Evolutionary conservation across 35 echinoderm and acorn worm species (phyloP), one percentile per base, ranked within the genome.

Genomic region (Amphiura filiformis): DNA sequence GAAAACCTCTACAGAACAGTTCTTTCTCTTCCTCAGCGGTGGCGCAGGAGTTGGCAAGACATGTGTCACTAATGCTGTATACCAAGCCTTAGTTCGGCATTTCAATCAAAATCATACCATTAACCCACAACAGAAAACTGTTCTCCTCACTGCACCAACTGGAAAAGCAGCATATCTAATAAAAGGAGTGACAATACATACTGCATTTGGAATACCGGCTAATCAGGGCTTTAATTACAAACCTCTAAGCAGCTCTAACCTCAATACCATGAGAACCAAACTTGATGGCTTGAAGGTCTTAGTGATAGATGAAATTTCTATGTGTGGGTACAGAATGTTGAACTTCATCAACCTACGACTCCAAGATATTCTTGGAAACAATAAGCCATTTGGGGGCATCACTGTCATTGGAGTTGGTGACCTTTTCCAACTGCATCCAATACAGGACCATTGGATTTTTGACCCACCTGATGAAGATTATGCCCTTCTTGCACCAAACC

Each of bases 41-140:
- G 84, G 84, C 13, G 84, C 84, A 36, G 84, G 84, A 9, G 84
- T 86, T 18, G 84, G 84, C 1, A 86, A 86, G 35, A 75, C 84
- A 14, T 1, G 52, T 13, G 20, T 86, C 15, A 64, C 39, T 13
- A 76, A 76, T 32, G 38, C 5, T 1, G 17, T 86, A 23, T 86
- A 86, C 47, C 84, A 86, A 86, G 84, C 84, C 34, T 33, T 76
- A 17, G 13, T 86, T 11, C 75, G 13, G 36, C 39, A 86, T 18
- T 76, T 34, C 34, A 76, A 76, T 34, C 15, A 4, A 12, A 9
- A 12, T n/a, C 14, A 11, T 77, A 75, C 70, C 13, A 34, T 14
- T 0, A 75, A 86, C 41, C 84, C 84, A 33, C 56, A 86, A 1
- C 7, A 1, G 35, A 37, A 13, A 20, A 64, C 3, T 34, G 65